Base-by-base conservation (phyloP, 2,888 invertebrate genomes). In the Orchesella flavescens region DNA sequence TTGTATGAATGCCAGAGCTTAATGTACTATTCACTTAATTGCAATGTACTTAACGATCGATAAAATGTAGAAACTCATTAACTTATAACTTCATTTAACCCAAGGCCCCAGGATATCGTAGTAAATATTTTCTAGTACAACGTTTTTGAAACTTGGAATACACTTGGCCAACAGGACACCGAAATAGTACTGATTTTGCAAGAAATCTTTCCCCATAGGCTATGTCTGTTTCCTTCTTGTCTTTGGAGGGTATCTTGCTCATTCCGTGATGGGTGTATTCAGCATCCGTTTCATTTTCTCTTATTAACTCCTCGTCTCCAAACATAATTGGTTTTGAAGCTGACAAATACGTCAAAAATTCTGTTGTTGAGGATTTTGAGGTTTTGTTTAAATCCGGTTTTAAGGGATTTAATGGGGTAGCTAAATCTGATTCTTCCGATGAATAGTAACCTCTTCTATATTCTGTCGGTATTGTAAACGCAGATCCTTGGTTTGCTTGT, bases 101-200 rank as follows among this genome's bases (percentile, higher is more conserved):
- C 3, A 66, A 43, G 10, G 12, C 34, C 5, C 21, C 23, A 15
- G 24, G 4, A 21, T 74, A 19, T 49, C 21, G 23, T 15, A 46
- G 1, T 15, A n/a, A 21, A 19, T 21, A 44, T 21, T 57, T 66
- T 23, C 15, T 2, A 0, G 66, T 12, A n/a, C 75, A 75, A 17
- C 75, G 65, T 19, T 55, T 75, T 2, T 44, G 65, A 12, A 34
- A 3, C 66, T 55, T 66, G 12, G 75, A 75, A 21, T 75, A 75
- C 15, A 43, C 34, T 1, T 53, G 21, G 17, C 46, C 75, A 1
- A 21, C n/a, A 2, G 34, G 66, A 46, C 75, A 75, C 12, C 43
- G 44, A 43, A 61, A 7, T 13, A 10, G 34, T 9, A 75, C 15
- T 15, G 55, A 9, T 17, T 53, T 66, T 1, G 75, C 53, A 19